Conservation (phyloP, 2,113 vertebrate species). For the Microcebus jonahi region DNA sequence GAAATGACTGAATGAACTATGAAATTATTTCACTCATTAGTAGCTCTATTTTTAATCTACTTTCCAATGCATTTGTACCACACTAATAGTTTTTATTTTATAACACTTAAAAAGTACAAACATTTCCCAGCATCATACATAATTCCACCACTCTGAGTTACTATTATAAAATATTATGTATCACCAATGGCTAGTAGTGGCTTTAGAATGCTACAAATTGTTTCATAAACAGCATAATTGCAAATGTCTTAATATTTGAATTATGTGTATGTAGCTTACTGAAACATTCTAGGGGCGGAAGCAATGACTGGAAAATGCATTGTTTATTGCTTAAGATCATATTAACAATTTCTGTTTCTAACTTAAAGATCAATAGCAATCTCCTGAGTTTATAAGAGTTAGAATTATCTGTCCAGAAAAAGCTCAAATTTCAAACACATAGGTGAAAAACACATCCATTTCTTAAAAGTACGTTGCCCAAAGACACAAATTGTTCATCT, state of each 20-base stretch:
- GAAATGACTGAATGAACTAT: not conserved
- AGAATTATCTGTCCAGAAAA: not conserved
- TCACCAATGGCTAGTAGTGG: not conserved
- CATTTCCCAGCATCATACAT: not conserved
- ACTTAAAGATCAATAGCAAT: conserved; percentile 34
- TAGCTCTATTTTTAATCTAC: not conserved
- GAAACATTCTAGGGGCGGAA: not conserved
- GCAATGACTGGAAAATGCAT: conserved; percentile 17
- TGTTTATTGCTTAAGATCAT: not conserved
- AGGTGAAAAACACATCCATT: not conserved
- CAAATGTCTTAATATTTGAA: not conserved
- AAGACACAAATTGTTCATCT: not conserved
- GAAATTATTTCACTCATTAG: conserved; percentile 12
- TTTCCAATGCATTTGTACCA: not conserved
- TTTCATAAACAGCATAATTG: conserved; percentile 3
- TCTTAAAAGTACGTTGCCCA: not conserved
- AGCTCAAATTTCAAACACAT: not conserved
- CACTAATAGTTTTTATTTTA: conserved; percentile 3
- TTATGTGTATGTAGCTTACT: not conserved
- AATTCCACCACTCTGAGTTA: conserved; percentile 4
- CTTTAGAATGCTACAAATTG: conserved; percentile 27
- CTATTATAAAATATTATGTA: conserved; percentile 26
- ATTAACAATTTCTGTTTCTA: not conserved
- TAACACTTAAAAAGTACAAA: not conserved
- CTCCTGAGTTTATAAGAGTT: not conserved